Evolutionary conservation across 2,888 invertebrate genomes (phyloP).

Genomic region (Netelia melanura): DNA sequence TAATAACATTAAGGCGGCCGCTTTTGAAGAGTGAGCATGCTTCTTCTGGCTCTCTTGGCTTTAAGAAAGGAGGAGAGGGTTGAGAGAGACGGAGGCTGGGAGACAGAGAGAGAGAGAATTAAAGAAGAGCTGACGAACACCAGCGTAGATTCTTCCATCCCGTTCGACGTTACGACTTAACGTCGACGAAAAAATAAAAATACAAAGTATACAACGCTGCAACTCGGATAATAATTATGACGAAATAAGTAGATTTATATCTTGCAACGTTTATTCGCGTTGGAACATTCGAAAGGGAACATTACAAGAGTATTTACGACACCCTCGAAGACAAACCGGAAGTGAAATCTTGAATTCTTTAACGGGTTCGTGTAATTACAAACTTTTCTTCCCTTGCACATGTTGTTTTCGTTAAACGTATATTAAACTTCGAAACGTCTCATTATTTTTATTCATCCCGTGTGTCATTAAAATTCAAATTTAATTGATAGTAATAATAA

Average conservation of each 20-base stretch:
- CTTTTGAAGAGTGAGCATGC: slow-evolving; percentile 76
- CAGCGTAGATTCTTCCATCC: slow-evolving; percentile 59
- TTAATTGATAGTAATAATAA: neutral
- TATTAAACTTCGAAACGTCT: too few relatives aligned
- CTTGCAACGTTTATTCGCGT: slow-evolving; percentile 14
- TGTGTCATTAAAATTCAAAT: neutral
- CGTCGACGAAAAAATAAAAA: slow-evolving; percentile 44
- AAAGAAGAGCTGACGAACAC: slow-evolving; percentile 66
- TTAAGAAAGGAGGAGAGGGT: slow-evolving; percentile 42
- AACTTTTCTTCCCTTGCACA: neutral
- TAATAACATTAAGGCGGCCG: slow-evolving; percentile 82
- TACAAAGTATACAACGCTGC: slow-evolving; percentile 18
- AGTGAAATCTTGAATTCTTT: neutral
- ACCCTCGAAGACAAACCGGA: neutral
- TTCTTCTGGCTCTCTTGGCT: slow-evolving; percentile 57
- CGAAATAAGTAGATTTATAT: slow-evolving; percentile 35
- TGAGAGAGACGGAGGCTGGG: slow-evolving; percentile 62
- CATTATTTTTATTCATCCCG: neutral
- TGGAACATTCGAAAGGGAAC: neutral
- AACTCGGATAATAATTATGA: slow-evolving; percentile 34
- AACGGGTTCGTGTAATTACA: neutral
- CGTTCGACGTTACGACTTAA: slow-evolving; percentile 43
- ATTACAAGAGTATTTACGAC: neutral
- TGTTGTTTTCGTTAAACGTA: too few relatives aligned
- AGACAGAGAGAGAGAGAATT: slow-evolving; percentile 61